Evolutionary conservation across 2,888 invertebrate genomes (phyloP).

Genomic region (Rhagonycha lutea): DNA sequence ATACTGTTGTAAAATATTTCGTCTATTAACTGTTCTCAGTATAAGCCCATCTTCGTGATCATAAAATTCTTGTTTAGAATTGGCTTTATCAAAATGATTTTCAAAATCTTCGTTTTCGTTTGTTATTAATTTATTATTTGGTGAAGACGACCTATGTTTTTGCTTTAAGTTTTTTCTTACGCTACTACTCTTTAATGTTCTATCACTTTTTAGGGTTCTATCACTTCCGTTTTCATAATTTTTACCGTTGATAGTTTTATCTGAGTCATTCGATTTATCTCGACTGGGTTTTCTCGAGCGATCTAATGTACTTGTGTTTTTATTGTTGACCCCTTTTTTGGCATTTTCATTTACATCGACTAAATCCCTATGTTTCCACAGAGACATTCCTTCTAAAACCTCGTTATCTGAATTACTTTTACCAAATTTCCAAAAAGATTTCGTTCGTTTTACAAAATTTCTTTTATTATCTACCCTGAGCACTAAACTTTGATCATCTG

Average conservation of each 20-base stretch:
- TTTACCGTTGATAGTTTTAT: conserved; percentile 51
- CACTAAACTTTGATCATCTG: conserved; percentile 61
- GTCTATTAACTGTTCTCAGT: conserved; percentile 73
- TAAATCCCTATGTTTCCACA: conserved; percentile 84
- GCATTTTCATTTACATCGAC: conserved; percentile 64
- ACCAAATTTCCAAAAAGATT: conserved; percentile 85
- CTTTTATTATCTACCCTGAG: conserved; percentile 63
- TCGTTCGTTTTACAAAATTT: conserved; percentile 77
- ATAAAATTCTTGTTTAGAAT: conserved; percentile 62
- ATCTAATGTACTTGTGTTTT: conserved; percentile 26
- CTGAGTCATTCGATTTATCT: conserved; percentile 53
- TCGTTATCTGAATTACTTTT: conserved; percentile 70
- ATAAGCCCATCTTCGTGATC: conserved; percentile 70
- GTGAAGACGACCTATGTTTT: conserved; percentile 36
- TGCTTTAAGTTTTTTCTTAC: conserved; percentile 50
- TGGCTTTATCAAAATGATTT: conserved; percentile 30
- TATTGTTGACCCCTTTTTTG: conserved; percentile 40
- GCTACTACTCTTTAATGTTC: conserved; percentile 9
- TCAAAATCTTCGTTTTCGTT: conserved; percentile 34
- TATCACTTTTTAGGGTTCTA: conserved; percentile 46
- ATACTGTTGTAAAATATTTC: conserved; percentile 74
- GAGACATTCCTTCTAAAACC: conserved; percentile 83
- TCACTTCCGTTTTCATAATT: conserved; percentile 46
- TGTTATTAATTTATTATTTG: conserved; percentile 28
- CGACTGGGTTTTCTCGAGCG: conserved; percentile 36